Base-by-base conservation (phyloP, 2,888 invertebrate species). In the Latrodectus hesperus region DNA sequence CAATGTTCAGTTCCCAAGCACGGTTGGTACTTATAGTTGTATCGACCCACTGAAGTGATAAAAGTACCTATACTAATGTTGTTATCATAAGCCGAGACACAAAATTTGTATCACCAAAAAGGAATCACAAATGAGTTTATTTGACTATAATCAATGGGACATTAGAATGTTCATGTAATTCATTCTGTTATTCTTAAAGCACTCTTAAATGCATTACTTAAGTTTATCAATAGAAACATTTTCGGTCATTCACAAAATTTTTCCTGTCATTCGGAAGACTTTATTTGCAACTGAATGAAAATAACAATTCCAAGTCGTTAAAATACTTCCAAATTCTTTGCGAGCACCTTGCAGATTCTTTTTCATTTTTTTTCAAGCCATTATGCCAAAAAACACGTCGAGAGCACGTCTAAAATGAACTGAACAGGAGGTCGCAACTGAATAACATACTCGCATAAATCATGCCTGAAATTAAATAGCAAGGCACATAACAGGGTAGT, bases 241-340 rank as follows among this genome's bases (percentile, higher is more conserved):
- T 17, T 17, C 1, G 17, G 17, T 22, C 67, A 67, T 11, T 67
- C 67, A 17, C n/a, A 17, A 67, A 67, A n/a, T 67, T 67, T 67
- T 67, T 17, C 67, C 38, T 38, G 38, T 38, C 38, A 38, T 38
- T 38, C 38, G 38, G 38, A 76, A 26, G 16, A n/a, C 68, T 38
- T 64, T 70, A 86, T 86, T 86, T 86, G 80, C 85, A 86, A 74
- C 26, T 86, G 85, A 86, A 86, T 73, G 10, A 65, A 71, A 72
- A 38, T 38, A 67, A 64, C 64, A 68, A 55, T 70, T 38, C 49
- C 22, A 14, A 65, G 51, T 65, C 75, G 60, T 80, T 80, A 80
- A 86, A 86, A 79, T 85, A 76, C 80, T 75, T 74, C 22, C 38
- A 65, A 38, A 38, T 60, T 55, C 78, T 26, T 70, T 14, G 22